phyloP scores from a whole-genome alignment of 2,113 vertebrate genomes.

The Onychostruthus taczanowskii region DNA sequence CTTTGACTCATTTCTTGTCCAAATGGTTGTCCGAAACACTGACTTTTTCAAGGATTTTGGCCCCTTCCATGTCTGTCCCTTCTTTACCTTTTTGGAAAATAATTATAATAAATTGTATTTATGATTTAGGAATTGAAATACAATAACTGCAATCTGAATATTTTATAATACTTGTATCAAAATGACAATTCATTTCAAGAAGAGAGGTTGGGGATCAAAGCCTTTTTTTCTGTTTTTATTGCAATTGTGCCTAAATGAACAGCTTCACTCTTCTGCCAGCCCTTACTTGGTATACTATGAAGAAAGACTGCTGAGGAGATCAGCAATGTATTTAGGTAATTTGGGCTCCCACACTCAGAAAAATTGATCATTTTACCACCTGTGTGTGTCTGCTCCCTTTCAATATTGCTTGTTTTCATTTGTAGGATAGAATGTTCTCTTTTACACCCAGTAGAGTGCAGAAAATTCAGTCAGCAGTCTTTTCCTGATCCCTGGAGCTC shows the following conservation, averaged over 20 bases:
- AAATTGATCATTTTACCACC: background rate
- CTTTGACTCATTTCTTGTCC: background rate
- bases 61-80: background rate
- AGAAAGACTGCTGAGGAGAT: background rate
- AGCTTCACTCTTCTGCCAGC: background rate
- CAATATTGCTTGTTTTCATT: background rate
- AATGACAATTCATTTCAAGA: background rate
- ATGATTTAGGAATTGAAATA: background rate
- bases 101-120: background rate
- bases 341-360: background rate
- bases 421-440: background rate
- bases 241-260: background rate
- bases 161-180: background rate
- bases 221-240: background rate
- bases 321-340: background rate
- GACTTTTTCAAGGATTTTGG: background rate
- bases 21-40: background rate
- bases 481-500: background rate
- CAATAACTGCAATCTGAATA: background rate
- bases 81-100: background rate
- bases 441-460: background rate
- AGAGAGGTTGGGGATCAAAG: background rate
- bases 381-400: background rate
- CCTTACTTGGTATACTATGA: background rate
- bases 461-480: background rate